These are phyloP conservation scores for Onthophagus sagittarius DNA, from an alignment of 2,888 invertebrate genomes.

Conservation along the genomic window DNA sequence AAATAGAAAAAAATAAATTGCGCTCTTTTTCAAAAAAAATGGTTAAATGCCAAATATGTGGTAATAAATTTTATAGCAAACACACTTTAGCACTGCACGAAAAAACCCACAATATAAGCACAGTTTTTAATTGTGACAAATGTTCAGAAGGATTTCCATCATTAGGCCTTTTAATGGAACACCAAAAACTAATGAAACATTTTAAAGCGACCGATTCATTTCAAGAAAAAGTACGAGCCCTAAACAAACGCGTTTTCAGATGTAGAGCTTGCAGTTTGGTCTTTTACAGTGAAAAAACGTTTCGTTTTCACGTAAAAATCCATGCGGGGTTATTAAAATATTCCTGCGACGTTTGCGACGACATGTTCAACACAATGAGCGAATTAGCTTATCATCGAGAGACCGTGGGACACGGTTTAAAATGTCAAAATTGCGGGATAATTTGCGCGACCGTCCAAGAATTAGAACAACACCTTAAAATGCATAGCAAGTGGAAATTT, in stretches of 20 bases:
- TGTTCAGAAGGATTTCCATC: neutral
- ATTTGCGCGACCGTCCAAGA: neutral
- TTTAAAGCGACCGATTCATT: conserved; percentile 1
- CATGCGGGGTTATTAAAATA: neutral
- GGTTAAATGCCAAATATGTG: neutral
- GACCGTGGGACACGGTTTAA: neutral
- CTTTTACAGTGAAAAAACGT: neutral
- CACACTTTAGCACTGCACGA: neutral
- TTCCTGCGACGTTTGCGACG: neutral
- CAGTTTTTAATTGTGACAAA: neutral
- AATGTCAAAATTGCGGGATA: conserved; percentile 1
- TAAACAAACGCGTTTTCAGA: neutral
- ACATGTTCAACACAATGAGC: neutral
- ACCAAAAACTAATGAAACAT: conserved; percentile 3
- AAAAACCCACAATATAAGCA: neutral
- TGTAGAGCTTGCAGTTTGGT: neutral
- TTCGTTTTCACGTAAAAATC: neutral
- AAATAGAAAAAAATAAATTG: neutral
- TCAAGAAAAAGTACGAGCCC: neutral
- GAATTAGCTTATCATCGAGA: conserved; percentile 1
- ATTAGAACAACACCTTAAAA: conserved; percentile 1
- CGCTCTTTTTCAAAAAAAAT: neutral
- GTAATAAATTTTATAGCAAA: neutral
- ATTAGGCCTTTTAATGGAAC: neutral
- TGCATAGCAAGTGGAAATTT: conserved; percentile 7